Base-by-base conservation (phyloP, 1,140 invertebrate species). In the Arctopsyche grandis region DNA sequence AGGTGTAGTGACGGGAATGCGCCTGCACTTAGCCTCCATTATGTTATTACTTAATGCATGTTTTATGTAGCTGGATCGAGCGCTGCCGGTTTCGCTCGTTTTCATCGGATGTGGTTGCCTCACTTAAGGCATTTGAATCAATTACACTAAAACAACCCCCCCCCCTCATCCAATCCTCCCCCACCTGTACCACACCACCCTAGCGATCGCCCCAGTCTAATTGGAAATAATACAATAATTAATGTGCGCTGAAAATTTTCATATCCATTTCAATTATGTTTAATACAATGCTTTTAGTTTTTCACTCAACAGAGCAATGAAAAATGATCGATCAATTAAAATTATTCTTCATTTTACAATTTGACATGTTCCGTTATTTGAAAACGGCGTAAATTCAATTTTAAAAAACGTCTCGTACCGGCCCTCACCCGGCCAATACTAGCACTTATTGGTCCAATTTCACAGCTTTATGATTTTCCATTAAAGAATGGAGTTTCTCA, bases 11-110 rank as follows among this genome's bases (percentile, higher is more conserved):
- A 76, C 63, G 80, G 69, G 75, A 79, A 69, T 78, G 78, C 78
- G 78, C 78, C 52, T 81, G 80, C 80, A 82, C 80, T 82, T 79
- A 82, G 78, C 75, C 76, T 82, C 80, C 80, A 82, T 82, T 82
- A 82, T 82, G 80, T 79, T 79, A 82, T 82, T 82, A 82, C 80
- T 82, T 82, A 82, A 82, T 82, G 79, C 79, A 80, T 80, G 80
- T 82, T 82, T 82, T 82, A 82, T 82, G 80, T 82, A 79, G 74
- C 78, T 69, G 56, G 80, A 79, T 77, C 78, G 78, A 63, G 26
- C 46, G 46, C 14, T 70, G n/a, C 38, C 24, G 56, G 60, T 46
- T 71, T 71, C 69, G 69, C 69, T 48, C 69, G 56, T 76, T 76
- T 63, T 76, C 52, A 74, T 56, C 56, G 75, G 76, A 78, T 80